Evolutionary conservation across 1,140 invertebrate genomes (phyloP), one percentile per base, ranked within the genome.

Genomic region (Coelopa frigida): DNA sequence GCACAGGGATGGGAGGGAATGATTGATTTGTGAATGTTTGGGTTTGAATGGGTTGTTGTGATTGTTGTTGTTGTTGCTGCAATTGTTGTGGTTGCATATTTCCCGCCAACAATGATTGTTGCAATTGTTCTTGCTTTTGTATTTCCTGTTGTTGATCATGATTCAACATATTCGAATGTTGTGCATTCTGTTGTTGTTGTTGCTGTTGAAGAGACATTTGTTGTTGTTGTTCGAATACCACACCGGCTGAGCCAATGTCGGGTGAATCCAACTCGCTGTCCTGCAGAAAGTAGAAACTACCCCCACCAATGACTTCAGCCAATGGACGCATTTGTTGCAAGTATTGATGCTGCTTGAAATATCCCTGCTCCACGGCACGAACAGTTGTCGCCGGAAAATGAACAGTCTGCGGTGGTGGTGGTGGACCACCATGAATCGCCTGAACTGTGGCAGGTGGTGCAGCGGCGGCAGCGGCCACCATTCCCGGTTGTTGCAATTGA

Each of bases 21-120:
- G 79, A 82, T 55, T 86, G 84, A 70, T 87, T 87, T 22, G 84
- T 87, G 55, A 85, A 87, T 21, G 84, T 87, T 64, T 86, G 83
- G 5, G 81, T 78, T 8, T 82, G 82, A 56, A 87, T 86, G 18
- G 80, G 51, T 33, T 56, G 57, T 20, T 51, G 27, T n/a, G 65
- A 84, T 31, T 41, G 47, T 82, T 11, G 79, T 32, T 44, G 39
- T 26, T 46, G 43, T n/a, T 29, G 35, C 11, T 31, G 32, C 23
- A 42, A 40, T 21, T 48, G 46, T 8, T 26, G 23, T 7, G 24
- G 35, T 11, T 31, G 15, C 3, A 26, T 38, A 23, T 24, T 32
- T 27, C 23, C 29, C 32, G 15, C 17, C n/a, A n/a, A n/a, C n/a
- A n/a, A n/a, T n/a, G n/a, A n/a, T n/a, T n/a, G n/a, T n/a, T n/a